Conservation (phyloP, 2,113 vertebrate genomes). For the Octodon degus region DNA sequence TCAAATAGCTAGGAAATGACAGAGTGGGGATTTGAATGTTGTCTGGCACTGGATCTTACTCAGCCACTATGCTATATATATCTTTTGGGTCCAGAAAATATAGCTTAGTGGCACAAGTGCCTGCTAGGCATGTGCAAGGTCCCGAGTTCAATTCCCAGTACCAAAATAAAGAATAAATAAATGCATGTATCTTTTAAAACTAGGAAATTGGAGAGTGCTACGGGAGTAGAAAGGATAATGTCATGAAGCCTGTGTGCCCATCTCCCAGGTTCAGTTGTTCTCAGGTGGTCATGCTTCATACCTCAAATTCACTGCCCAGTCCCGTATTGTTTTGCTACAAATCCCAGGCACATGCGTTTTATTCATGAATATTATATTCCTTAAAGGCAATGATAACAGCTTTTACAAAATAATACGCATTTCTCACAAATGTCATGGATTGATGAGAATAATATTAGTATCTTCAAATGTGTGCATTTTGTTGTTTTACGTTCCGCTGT, state of each 20-base stretch:
- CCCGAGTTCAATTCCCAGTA: too few species aligned
- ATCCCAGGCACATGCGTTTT: not conserved
- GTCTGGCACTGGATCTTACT: conserved; percentile 40
- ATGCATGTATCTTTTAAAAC: too few species aligned
- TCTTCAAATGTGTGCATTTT: conserved; percentile 12
- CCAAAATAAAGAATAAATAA: too few species aligned
- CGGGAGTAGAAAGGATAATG: too few species aligned
- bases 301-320: not conserved
- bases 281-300: not conserved
- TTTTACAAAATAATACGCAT: conserved; percentile 38
- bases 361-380: conserved; percentile 40
- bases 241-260: too few species aligned
- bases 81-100: too few species aligned
- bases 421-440: conserved; percentile 50
- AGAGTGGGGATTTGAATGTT: conserved; percentile 48
- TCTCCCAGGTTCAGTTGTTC: too few species aligned
- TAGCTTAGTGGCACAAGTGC: too few species aligned
- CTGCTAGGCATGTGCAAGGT: too few species aligned
- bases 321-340: conserved; percentile 39
- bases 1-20: conserved; percentile 18
- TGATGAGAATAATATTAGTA: not conserved
- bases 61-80: not conserved
- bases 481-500: conserved; percentile 61
- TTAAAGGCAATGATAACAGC: conserved; percentile 28
- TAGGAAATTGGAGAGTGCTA: too few species aligned